Evolutionary conservation across 2,888 invertebrate species (phyloP).

Genomic region (Xestobium rufovillosum): DNA sequence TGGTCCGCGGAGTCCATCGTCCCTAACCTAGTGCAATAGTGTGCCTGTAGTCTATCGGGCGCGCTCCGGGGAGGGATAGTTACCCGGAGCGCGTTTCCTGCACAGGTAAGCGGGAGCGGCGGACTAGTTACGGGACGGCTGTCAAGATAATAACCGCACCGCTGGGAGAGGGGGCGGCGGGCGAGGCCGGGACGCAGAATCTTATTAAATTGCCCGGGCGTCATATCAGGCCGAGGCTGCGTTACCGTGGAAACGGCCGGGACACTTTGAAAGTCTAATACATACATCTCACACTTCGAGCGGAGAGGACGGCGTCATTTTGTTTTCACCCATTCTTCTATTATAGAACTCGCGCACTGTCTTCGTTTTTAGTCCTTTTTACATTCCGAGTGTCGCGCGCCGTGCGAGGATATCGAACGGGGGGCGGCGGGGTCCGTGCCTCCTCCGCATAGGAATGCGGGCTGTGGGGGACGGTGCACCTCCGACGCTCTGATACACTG

Average conservation of each 20-base stretch:
- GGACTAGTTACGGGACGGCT: constrained; percentile 29
- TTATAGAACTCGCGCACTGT: constrained; percentile 32
- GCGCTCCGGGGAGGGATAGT: no score
- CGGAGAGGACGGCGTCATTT: constrained; percentile 37
- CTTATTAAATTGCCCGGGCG: constrained; percentile 54
- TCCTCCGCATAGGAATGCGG: neutral
- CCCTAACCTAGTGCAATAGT: no score
- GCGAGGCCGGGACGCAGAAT: constrained; percentile 43
- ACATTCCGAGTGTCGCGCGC: constrained; percentile 31
- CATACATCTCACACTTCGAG: constrained; percentile 45
- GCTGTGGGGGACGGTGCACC: neutral
- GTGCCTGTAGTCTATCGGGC: no score
- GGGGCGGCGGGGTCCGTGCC: constrained; percentile 22
- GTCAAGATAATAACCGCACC: constrained; percentile 34
- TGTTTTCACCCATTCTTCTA: constrained; percentile 42
- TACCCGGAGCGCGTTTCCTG: no score
- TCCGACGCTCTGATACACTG: constrained; percentile 22
- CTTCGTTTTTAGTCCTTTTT: constrained; percentile 26
- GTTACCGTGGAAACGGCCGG: constrained; percentile 63
- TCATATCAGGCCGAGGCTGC: constrained; percentile 57
- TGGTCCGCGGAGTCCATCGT: no score
- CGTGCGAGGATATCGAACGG: constrained; percentile 21
- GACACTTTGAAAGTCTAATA: constrained; percentile 48
- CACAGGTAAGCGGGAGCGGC: constrained; percentile 2
- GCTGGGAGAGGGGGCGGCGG: constrained; percentile 23